phyloP scores from a whole-genome alignment of 2,113 vertebrate genomes.

The Thalassoma bifasciatum region DNA sequence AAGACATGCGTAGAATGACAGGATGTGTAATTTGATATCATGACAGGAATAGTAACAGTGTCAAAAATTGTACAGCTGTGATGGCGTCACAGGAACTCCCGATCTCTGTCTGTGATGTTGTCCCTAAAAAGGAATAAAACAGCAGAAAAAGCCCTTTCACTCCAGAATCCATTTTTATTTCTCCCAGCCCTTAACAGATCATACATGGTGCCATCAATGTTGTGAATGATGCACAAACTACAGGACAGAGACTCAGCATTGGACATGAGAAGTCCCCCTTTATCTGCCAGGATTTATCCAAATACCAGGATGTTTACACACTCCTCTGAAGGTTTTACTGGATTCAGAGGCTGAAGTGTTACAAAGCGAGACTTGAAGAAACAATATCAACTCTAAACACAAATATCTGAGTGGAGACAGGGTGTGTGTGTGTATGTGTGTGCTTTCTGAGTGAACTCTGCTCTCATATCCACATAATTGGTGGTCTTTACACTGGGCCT shows the following conservation, averaged over 20 bases:
- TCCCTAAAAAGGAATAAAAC: too few species aligned
- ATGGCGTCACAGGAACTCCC: too few species aligned
- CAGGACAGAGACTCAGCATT: neutral
- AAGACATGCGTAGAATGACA: neutral
- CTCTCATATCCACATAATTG: slow-evolving; percentile 80
- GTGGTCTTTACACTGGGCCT: slow-evolving; percentile 83
- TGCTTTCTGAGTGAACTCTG: slow-evolving; percentile 69
- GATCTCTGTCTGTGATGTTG: too few species aligned
- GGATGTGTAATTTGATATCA: neutral
- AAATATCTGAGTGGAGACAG: slow-evolving; percentile 19
- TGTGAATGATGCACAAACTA: neutral
- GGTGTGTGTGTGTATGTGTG: slow-evolving; percentile 42
- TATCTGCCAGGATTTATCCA: neutral
- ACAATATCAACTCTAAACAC: slow-evolving; percentile 43
- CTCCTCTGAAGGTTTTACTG: slow-evolving; percentile 25
- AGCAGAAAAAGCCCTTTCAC: too few species aligned
- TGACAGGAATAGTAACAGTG: neutral
- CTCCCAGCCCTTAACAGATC: neutral
- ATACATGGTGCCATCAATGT: neutral
- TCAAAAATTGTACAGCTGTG: neutral
- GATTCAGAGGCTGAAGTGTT: slow-evolving; percentile 44
- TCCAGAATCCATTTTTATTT: neutral
- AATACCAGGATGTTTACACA: slow-evolving; percentile 37
- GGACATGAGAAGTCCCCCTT: neutral
- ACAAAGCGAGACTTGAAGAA: slow-evolving; percentile 37